Conservation (phyloP, 1,140 invertebrate genomes). For the Rhyzopertha dominica region DNA sequence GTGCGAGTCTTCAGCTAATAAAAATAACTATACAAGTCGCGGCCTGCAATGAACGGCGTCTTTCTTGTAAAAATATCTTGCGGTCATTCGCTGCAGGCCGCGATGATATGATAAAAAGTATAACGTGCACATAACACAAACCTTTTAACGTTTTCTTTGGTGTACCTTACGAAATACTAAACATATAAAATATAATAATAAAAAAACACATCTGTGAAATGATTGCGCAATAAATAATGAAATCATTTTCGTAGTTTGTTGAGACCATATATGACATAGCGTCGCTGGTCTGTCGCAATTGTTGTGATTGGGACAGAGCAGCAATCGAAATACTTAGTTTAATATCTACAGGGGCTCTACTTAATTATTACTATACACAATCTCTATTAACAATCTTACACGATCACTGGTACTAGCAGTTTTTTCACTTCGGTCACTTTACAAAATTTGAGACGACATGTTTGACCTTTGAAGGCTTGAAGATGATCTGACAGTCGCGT, state of each 20-base stretch:
- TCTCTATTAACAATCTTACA: too few species aligned
- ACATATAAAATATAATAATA: constrained; percentile 37
- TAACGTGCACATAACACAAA: constrained; percentile 35
- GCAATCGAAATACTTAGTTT: too few species aligned
- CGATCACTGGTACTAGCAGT: too few species aligned
- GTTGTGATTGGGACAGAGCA: too few species aligned
- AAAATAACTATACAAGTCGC: constrained; percentile 17
- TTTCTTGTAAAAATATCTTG: not conserved
- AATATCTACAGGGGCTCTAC: too few species aligned
- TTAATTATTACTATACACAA: too few species aligned
- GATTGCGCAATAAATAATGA: constrained; percentile 33
- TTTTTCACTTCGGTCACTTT: too few species aligned
- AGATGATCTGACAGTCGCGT: too few species aligned
- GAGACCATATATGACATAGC: constrained; percentile 35
- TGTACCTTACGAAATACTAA: constrained; percentile 38
- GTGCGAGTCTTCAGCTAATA: constrained; percentile 20
- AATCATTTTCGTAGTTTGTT: constrained; percentile 32
- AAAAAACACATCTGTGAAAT: constrained; percentile 35
- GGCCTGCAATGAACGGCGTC: constrained; percentile 9
- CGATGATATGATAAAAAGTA: constrained; percentile 38
- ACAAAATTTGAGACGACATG: too few species aligned
- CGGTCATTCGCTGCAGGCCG: constrained; percentile 16
- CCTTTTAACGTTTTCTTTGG: constrained; percentile 41
- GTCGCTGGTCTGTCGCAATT: too few species aligned
- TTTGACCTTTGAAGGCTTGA: too few species aligned